Conservation (phyloP, 2,113 vertebrate species). For the Tursiops truncatus region DNA sequence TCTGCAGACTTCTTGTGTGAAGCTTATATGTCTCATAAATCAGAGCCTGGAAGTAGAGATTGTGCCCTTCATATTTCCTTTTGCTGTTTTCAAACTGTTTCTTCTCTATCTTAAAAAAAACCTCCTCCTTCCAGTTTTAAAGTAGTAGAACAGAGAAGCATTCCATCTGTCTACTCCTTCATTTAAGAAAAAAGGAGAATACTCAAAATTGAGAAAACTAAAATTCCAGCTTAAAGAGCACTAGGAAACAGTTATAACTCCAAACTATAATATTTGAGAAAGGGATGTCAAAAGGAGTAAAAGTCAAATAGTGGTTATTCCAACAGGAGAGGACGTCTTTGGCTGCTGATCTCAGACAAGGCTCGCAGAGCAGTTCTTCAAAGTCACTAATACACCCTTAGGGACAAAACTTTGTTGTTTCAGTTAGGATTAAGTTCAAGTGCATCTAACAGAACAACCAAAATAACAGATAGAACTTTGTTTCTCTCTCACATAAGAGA, state of each 20-base stretch:
- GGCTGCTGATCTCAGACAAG: not conserved
- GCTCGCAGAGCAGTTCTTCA: not conserved
- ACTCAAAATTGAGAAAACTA: not conserved
- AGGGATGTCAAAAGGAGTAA: not conserved
- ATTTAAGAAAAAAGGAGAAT: not conserved
- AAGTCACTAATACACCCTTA: not conserved
- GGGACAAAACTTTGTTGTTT: not conserved
- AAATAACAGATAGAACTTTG: not conserved
- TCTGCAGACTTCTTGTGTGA: not conserved
- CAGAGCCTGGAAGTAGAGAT: not conserved
- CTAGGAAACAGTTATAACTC: not conserved
- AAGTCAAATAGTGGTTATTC: not conserved
- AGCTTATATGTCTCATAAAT: not conserved
- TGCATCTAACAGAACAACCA: not conserved
- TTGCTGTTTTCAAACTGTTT: conserved; percentile 33
- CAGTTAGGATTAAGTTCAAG: not conserved
- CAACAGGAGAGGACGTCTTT: not conserved
- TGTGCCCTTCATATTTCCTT: conserved; percentile 20
- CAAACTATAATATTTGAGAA: not conserved
- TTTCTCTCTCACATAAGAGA: not conserved
- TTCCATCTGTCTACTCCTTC: not conserved
- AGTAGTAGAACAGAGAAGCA: not conserved
- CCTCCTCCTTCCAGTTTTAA: not conserved
- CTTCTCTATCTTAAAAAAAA: conserved; percentile 22
- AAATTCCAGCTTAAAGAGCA: not conserved